Percentiles rank a stretch among this genome's conserved stretches.
Evolutionary conservation across 2,888 invertebrate species (phyloP).

Genomic region (Lasioglossum calceatum): DNA sequence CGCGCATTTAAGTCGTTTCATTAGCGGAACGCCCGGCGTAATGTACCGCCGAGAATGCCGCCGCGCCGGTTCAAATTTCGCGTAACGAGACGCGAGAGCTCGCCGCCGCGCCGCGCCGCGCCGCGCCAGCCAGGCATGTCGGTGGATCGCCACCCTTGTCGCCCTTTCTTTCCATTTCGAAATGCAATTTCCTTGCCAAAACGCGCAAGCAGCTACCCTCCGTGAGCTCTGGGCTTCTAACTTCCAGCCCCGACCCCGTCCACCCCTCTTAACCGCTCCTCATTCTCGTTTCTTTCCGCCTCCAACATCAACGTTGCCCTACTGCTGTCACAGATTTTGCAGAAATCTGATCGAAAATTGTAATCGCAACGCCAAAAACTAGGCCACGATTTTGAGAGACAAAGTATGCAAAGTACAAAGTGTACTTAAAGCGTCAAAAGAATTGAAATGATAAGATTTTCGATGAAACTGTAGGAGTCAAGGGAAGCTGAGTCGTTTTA

Average conservation of each 20-base stretch:
- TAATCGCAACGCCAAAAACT: background rate
- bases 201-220: background rate
- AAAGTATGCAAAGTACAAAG: background rate
- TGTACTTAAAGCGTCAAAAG: background rate
- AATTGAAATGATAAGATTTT: background rate
- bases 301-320: background rate
- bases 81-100: conserved; percentile 47
- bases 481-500: conserved; percentile 27
- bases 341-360: background rate
- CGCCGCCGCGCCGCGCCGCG: background rate
- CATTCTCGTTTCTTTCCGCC: background rate
- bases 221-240: background rate
- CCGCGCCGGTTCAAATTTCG: conserved; percentile 53
- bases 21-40: conserved; percentile 56
- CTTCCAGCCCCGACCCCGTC: background rate
- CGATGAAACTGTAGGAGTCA: background rate
- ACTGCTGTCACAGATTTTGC: background rate
- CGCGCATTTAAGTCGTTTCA: conserved; percentile 68
- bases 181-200: background rate
- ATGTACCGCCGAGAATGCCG: conserved; percentile 45
- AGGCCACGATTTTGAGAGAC: too few relatives aligned
- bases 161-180: background rate
- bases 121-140: conserved; percentile 36
- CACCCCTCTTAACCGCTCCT: background rate
- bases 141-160: conserved; percentile 46